Evolutionary conservation across 2,888 invertebrate genomes (phyloP), one percentile per base, ranked within the genome.

Genomic region (Julus scandinavius): DNA sequence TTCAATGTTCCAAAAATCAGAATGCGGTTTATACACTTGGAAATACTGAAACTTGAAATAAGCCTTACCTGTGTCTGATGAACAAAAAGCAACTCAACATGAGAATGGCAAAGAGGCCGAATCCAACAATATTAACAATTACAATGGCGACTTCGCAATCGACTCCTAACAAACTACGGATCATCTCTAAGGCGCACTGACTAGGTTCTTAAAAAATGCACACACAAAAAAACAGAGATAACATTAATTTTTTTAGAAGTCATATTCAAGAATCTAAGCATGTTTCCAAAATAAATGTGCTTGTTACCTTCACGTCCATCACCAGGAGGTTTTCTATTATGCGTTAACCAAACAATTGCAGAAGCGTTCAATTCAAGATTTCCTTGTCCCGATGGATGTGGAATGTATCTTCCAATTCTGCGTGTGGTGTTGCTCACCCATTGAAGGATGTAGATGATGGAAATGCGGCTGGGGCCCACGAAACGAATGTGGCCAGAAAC

Each of bases 61-160:
- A 49, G 50, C 88, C 92, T 91, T 90, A 94, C 94, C 93, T 94
- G 90, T 93, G 93, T 91, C 95, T 95, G 91, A 96, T 94, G 90
- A 95, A 93, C 85, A 95, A 92, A 90, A 95, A 94, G 1, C 94
- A 94, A n/a, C 94, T 91, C 15, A 94, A 91, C 9, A 95, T 93
- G 29, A 94, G 90, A 38, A 94, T 89, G n/a, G 94, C 93, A n/a
- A 95, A 93, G 0, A 94, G 90, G 7, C 93, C 92, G 86, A 95
- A 92, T 3, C 94, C 95, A 50, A 95, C 92, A 11, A 95, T 92
- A 90, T 95, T 95, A 11, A 94, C 94, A 41, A 95, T 93, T 9
- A 95, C 94, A 88, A 95, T 94, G 0, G 96, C 96, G 54, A 94
- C 94, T 91, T 96, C 95, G 92, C 97, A 98, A 88, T 94, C 94